phyloP scores from a whole-genome alignment of 2,113 vertebrate species.

The Drymodes brunneopygia region DNA sequence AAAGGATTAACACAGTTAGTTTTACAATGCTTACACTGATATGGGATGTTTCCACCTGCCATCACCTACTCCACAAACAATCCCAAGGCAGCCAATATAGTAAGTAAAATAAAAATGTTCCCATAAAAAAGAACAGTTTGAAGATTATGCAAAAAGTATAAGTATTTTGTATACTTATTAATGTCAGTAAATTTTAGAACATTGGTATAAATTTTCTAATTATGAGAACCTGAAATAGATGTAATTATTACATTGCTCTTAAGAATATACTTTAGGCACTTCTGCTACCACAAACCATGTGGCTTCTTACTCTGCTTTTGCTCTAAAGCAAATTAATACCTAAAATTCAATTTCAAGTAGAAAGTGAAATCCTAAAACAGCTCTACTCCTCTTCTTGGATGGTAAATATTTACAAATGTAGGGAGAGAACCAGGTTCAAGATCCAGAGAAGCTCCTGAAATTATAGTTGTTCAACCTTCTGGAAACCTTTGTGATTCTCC shows the following conservation, averaged over 20 bases:
- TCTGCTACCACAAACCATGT: background rate
- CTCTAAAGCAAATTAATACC: background rate
- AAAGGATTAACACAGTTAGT: background rate
- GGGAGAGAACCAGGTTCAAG: background rate
- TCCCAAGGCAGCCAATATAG: background rate
- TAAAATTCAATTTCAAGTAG: background rate
- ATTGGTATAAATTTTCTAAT: background rate
- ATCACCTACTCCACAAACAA: background rate
- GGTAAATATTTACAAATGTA: background rate
- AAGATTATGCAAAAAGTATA: background rate
- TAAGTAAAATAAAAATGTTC: background rate
- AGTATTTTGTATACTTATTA: background rate
- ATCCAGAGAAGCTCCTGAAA: background rate
- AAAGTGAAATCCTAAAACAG: background rate
- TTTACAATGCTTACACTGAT: background rate
- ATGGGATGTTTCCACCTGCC: background rate
- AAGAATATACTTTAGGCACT: background rate
- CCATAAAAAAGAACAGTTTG: background rate
- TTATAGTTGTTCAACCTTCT: background rate
- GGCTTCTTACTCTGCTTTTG: background rate
- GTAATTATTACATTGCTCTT: background rate
- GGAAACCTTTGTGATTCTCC: background rate
- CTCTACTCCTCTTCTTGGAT: background rate
- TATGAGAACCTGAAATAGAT: background rate
- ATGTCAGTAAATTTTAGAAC: background rate